A percentile compares a stretch with the other conserved stretches of the same genome.
These are phyloP conservation scores for Drosophila kikkawai DNA, from an alignment of 1,140 invertebrate genomes.

Conservation along the genomic window DNA sequence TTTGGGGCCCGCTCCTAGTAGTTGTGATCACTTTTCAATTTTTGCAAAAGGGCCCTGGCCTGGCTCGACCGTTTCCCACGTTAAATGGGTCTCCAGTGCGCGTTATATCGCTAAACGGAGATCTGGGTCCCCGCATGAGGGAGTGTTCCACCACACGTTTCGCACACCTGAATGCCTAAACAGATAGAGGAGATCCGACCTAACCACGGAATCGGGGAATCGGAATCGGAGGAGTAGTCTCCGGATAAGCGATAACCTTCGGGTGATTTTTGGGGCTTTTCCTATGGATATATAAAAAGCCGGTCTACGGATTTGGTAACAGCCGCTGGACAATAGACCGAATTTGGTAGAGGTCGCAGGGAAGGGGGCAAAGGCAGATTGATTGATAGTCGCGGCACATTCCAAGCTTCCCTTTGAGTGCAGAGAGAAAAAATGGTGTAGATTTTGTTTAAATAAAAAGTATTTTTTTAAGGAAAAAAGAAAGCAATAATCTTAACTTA, in stretches of 20 bases:
- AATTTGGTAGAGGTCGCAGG: constrained; percentile 35
- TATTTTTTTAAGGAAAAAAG: not conserved
- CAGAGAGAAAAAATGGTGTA: constrained; percentile 1
- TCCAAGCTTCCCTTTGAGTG: constrained; percentile 60
- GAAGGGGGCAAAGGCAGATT: constrained; percentile 62
- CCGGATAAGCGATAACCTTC: constrained; percentile 65
- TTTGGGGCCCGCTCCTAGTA: constrained; percentile 53
- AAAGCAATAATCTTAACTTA: too few species aligned
- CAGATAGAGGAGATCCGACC: constrained; percentile 24
- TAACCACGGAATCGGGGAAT: constrained; percentile 5
- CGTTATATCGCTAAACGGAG: constrained; percentile 33
- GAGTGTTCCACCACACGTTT: constrained; percentile 60
- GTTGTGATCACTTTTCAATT: constrained; percentile 30
- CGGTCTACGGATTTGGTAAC: constrained; percentile 57
- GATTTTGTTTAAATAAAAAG: too few species aligned
- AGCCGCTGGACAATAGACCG: constrained; percentile 54
- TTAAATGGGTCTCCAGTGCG: constrained; percentile 59
- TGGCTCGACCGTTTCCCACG: constrained; percentile 57
- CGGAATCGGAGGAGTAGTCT: constrained; percentile 21
- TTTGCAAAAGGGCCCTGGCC: constrained; percentile 61
- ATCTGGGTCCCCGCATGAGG: constrained; percentile 59
- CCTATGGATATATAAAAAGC: constrained; percentile 76
- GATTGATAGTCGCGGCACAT: constrained; percentile 82
- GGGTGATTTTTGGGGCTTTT: constrained; percentile 65
- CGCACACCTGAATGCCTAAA: constrained; percentile 63